Percentiles rank a stretch among this genome's conserved stretches.
Conservation (phyloP, 1,140 invertebrate species). For the Hycleus phaleratus region DNA sequence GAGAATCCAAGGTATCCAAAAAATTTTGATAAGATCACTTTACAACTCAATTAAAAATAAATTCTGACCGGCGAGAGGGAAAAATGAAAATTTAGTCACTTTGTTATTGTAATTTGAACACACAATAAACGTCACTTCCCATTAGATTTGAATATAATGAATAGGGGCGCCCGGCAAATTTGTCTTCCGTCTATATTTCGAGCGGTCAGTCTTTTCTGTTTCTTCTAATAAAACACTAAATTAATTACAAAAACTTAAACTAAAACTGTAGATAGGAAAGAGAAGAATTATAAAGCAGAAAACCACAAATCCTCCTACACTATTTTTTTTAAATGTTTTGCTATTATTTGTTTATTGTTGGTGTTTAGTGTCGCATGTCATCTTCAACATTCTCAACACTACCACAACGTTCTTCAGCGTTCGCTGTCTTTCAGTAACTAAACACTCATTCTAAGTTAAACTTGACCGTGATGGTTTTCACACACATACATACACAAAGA, state of each 20-base stretch:
- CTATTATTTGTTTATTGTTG: background rate
- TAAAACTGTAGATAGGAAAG: too few species aligned
- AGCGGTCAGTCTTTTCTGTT: too few species aligned
- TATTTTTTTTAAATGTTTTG: background rate
- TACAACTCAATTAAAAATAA: conserved; percentile 8
- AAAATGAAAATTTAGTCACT: background rate
- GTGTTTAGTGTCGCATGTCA: conserved; percentile 25
- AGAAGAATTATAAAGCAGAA: too few species aligned
- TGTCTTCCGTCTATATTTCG: background rate
- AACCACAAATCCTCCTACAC: background rate
- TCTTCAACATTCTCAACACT: conserved; percentile 12
- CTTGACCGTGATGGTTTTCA: conserved; percentile 39
- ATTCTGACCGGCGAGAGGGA: background rate
- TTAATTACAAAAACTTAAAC: too few species aligned
- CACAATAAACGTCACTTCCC: background rate
- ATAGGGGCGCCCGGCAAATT: background rate
- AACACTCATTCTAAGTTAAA: conserved; percentile 36
- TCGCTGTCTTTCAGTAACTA: conserved; percentile 36
- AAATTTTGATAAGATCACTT: conserved; percentile 28
- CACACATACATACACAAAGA: background rate
- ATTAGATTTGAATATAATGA: background rate
- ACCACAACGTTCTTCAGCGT: conserved; percentile 23
- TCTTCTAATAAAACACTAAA: too few species aligned
- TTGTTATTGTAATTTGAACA: background rate
- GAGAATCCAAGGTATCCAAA: conserved; percentile 34